phyloP scores from a whole-genome alignment of 2,797 vertebrate species.

The Enteromius thamalakanensis region DNA sequence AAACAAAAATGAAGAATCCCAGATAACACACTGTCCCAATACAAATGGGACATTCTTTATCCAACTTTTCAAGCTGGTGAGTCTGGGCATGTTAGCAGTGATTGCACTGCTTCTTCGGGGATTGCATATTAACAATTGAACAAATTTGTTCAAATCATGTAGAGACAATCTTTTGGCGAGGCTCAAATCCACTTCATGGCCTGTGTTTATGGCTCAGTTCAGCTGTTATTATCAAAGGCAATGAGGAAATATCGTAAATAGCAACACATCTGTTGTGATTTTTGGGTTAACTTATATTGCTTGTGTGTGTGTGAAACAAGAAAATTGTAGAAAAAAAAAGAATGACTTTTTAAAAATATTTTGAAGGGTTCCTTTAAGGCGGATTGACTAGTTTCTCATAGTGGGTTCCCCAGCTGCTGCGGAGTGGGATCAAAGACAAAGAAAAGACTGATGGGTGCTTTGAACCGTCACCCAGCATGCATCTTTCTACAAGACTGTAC shows the following conservation, averaged over 20 bases:
- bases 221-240: background rate
- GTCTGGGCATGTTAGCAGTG: constrained; percentile 38
- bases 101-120: constrained; percentile 16
- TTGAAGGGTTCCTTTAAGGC: background rate
- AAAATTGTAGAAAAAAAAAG: background rate
- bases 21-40: background rate
- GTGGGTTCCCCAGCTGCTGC: constrained; percentile 22
- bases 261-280: background rate
- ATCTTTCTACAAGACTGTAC: constrained; percentile 25
- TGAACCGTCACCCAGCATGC: constrained; percentile 40
- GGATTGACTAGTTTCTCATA: background rate
- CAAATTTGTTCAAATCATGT: constrained; percentile 44
- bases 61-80: background rate
- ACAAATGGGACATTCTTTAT: constrained; percentile 1
- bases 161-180: constrained; percentile 17
- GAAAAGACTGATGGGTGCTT: constrained; percentile 30
- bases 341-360: background rate
- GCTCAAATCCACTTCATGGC: constrained; percentile 9
- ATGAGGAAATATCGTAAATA: background rate
- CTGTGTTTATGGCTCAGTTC: background rate
- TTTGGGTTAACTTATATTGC: background rate
- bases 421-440: constrained; percentile 28
- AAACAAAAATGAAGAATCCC: constrained; percentile 44
- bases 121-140: constrained; percentile 51
- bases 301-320: background rate